Conservation (phyloP, 2,888 invertebrate species). For the Nycteola revayana region DNA sequence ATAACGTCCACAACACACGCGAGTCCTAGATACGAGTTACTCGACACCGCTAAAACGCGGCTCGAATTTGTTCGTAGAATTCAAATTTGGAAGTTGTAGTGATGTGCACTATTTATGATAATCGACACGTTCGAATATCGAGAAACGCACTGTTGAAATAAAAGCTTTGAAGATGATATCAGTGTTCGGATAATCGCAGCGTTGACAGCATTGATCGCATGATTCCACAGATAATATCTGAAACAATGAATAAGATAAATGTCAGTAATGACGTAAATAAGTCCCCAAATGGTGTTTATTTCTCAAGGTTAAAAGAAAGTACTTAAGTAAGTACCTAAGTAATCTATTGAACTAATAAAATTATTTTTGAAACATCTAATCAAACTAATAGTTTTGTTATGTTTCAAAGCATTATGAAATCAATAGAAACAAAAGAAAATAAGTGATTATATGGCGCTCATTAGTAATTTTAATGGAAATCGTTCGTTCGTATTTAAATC, state of each 20-base stretch:
- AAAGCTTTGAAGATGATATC: constrained; percentile 32
- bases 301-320: too few species aligned
- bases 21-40: constrained; percentile 31
- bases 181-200: constrained; percentile 47
- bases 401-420: neutral
- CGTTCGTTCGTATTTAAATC: too few species aligned
- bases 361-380: constrained; percentile 6
- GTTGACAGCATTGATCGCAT: constrained; percentile 66
- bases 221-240: constrained; percentile 65
- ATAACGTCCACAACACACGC: constrained; percentile 48
- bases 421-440: too few species aligned
- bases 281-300: too few species aligned
- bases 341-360: too few species aligned
- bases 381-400: constrained; percentile 16
- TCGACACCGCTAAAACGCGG: constrained; percentile 36
- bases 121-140: constrained; percentile 39
- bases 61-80: constrained; percentile 14
- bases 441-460: too few species aligned
- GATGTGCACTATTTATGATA: constrained; percentile 34
- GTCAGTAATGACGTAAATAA: neutral
- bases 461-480: too few species aligned
- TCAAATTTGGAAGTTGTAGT: constrained; percentile 27
- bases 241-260: constrained; percentile 45
- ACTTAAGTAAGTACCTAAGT: too few species aligned
- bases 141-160: constrained; percentile 33